Evolutionary conservation across 2,797 vertebrate genomes (phyloP).

Genomic region (Cuculus canorus): DNA sequence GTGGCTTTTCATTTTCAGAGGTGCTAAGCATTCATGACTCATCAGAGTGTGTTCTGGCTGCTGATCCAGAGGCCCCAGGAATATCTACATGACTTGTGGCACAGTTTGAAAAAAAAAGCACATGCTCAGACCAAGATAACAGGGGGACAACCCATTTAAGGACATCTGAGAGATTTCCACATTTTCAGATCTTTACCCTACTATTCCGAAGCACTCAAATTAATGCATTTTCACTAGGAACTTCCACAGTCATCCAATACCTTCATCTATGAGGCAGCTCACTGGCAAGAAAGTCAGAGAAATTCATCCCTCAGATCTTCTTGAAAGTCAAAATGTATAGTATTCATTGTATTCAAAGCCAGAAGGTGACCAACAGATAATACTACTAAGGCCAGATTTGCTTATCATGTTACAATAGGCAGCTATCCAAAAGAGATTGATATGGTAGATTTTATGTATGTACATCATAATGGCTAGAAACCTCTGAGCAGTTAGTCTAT

Average conservation of each 20-base stretch:
- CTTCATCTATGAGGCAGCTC: not conserved
- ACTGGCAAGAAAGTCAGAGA: not conserved
- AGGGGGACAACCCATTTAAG: not conserved
- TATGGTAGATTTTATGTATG: not conserved
- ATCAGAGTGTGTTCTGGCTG: not conserved
- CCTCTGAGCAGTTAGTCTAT: not conserved
- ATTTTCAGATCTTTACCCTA: not conserved
- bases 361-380: not conserved
- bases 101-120: not conserved
- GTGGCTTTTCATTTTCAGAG: slow-evolving; percentile 27
- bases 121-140: not conserved
- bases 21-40: not conserved
- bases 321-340: not conserved
- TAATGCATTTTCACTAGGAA: not conserved
- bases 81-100: not conserved
- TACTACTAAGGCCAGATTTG: not conserved
- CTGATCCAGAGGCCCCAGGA: not conserved
- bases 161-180: not conserved
- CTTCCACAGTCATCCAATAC: not conserved
- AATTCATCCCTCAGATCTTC: not conserved
- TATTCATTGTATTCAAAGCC: not conserved
- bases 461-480: not conserved
- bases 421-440: not conserved
- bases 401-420: not conserved
- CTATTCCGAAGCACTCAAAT: not conserved